Base-by-base conservation (phyloP, 2,888 invertebrate genomes). In the Beris morrisii region DNA sequence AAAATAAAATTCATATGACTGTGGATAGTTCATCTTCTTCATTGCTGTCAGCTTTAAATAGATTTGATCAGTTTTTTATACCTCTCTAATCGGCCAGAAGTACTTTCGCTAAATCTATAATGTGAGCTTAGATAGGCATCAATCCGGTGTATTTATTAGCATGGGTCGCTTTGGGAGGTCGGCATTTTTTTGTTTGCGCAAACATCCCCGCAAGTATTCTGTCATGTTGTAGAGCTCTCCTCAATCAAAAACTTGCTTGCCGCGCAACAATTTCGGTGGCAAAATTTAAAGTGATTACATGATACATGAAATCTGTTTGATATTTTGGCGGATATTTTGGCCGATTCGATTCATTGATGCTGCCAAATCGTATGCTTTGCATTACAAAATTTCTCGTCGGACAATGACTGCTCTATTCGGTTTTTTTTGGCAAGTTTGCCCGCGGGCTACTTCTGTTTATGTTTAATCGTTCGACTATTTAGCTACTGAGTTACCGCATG, bases 371-470 rank as follows among this genome's bases (percentile, higher is more conserved):
- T 6, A 59, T 9, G 15, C 52, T 48, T 61, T 6, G 32, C 50
- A 61, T 61, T 61, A 61, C 13, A 50, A 38, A 31, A 61, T 61
- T 15, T 50, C 38, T 61, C 43, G 12, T 61, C 50, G 61, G 61
- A 61, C 61, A 61, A 61, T 59, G 59, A 59, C 59, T 61, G 61
- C 52, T 61, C 52, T 50, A 61, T 61, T 61, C 50, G 50, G 38
- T 50, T 58, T 56, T 45, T 58, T 61, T 15, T 53, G 1, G 13
- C 43, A 15, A 43, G 12, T 44, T 11, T 43, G 50, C 38, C 52
- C 38, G 31, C 50, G 61, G 61, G 61, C 50, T 61, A 61, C 61
- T 50, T 38, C 50, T 61, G 61, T 61, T 61, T 61, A 52, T 61
- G 43, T 52, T 61, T 38, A 50, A 50, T 50, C 38, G 50, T 61